Percentiles rank a stretch among this genome's conserved stretches.
Conservation (phyloP, 2,113 vertebrate genomes). For the Epinephelus cyanopodus region DNA sequence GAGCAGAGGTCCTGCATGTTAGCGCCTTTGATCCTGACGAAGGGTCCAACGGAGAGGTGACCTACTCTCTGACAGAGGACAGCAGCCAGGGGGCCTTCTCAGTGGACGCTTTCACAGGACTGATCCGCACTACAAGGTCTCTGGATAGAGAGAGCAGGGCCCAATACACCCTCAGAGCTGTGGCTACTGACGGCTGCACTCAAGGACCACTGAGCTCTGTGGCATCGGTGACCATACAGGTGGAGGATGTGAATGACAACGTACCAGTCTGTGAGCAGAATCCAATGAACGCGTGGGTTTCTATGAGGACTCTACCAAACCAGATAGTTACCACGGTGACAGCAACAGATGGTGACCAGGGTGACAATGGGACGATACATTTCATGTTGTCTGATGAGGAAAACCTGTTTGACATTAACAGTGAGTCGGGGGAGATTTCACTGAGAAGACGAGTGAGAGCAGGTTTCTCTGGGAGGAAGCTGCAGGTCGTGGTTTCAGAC, state of each 20-base stretch:
- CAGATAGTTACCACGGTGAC: constrained; percentile 80
- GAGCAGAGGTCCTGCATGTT: constrained; percentile 84
- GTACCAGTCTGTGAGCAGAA: constrained; percentile 86
- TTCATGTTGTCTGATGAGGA: constrained; percentile 82
- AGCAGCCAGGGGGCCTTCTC: constrained; percentile 85
- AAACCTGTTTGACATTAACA: constrained; percentile 85
- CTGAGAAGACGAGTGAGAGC: constrained; percentile 79
- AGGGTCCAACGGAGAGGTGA: constrained; percentile 87
- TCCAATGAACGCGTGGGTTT: constrained; percentile 82
- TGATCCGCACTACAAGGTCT: constrained; percentile 78
- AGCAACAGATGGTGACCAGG: constrained; percentile 87
- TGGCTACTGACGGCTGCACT: constrained; percentile 87
- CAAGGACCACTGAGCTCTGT: constrained; percentile 84
- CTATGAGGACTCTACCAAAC: constrained; percentile 76
- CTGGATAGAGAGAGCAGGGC: constrained; percentile 88
- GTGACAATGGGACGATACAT: constrained; percentile 86
- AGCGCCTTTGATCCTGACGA: constrained; percentile 88
- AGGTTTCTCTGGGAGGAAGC: constrained; percentile 81
- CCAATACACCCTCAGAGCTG: constrained; percentile 84
- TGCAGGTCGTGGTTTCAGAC: constrained; percentile 87
- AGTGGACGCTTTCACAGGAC: constrained; percentile 82
- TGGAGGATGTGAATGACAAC: constrained; percentile 95
- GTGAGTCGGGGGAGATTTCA: constrained; percentile 86
- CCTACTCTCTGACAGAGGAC: constrained; percentile 86
- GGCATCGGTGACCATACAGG: constrained; percentile 79